Evolutionary conservation across 2,113 vertebrate genomes (phyloP).

Genomic region (Terrapene triunguis): DNA sequence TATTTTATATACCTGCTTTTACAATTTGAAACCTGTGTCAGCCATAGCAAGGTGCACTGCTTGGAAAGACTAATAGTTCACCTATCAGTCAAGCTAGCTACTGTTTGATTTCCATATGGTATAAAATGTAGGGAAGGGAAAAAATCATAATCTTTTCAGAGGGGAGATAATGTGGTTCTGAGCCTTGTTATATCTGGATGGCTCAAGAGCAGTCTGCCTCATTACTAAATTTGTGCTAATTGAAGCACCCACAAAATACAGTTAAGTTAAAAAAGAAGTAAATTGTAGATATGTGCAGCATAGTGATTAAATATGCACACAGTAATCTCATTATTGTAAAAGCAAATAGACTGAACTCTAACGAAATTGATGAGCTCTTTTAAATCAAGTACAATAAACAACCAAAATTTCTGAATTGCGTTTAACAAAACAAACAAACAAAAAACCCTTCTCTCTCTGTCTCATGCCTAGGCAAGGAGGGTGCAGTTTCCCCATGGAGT

Average conservation of each 20-base stretch:
- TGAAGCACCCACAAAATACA: background rate
- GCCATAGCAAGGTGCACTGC: background rate
- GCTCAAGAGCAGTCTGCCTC: background rate
- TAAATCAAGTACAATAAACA: background rate
- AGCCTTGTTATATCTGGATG: background rate
- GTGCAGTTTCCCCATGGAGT: background rate
- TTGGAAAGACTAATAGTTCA: background rate
- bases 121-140: background rate
- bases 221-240: background rate
- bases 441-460: background rate
- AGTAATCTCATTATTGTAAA: constrained; percentile 19
- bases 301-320: background rate
- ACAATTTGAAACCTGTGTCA: background rate
- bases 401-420: background rate
- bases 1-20: background rate
- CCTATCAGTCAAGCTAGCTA: background rate
- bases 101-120: background rate
- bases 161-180: background rate
- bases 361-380: background rate
- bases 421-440: background rate
- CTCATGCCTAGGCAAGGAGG: background rate
- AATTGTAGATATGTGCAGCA: constrained; percentile 3
- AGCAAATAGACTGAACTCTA: background rate
- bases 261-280: background rate
- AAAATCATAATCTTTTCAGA: background rate